Evolutionary conservation across 2,888 invertebrate species (phyloP), one percentile per base, ranked within the genome.

Genomic region (Ophion costatus): DNA sequence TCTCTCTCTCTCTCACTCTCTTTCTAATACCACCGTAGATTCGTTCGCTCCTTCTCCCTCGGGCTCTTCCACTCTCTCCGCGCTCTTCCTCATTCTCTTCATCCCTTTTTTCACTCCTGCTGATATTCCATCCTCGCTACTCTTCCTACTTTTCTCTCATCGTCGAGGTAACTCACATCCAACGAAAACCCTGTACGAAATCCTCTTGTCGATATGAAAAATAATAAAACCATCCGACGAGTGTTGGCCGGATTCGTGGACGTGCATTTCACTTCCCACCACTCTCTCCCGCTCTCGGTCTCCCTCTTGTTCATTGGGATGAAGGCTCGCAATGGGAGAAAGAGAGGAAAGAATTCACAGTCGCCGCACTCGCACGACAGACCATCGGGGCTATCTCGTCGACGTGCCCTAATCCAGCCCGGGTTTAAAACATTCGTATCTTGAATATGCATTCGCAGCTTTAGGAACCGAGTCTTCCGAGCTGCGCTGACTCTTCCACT

Each of bases 351-450:
- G 64, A 57, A 66, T 42, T 22, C 59, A 67, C 33, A 74, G 79
- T 76, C n/a, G 42, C 77, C 77, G 75, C 45, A 56, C 20, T 73
- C 22, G 69, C 63, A 9, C 61, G 63, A 69, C 42, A 61, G 73
- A 57, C 64, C 64, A 51, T 24, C 66, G 51, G 29, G 67, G 70
- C 59, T 83, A 84, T 83, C 81, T 78, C 84, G 74, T 74, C 88
- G 86, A 84, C 87, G 83, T 70, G 87, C 86, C 71, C 83, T 93
- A 93, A 93, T 92, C 91, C 92, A 67, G 80, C 84, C 83, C 79
- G 91, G 92, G 92, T 93, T 93, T 91, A 92, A 92, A 93, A 93
- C 89, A 91, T 91, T 92, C 92, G 91, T 92, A 92, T 92, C 92
- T 91, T 90, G 91, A 90, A 90, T 91, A 91, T 90, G 91, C 92